Evolutionary conservation across 2,888 invertebrate genomes (phyloP).

Genomic region (Stenurella melanura): DNA sequence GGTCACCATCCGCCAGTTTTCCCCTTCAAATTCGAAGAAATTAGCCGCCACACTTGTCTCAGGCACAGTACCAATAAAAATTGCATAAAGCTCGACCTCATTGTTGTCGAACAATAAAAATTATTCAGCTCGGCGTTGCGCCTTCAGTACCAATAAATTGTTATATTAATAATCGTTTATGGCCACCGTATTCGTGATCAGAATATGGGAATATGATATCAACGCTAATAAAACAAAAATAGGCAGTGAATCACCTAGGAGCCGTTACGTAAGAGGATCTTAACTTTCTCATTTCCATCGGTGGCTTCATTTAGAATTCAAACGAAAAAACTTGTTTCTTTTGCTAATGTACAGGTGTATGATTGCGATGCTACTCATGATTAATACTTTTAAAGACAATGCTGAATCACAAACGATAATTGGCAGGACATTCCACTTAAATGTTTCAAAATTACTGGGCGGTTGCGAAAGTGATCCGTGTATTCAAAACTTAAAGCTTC

Average conservation of each 20-base stretch:
- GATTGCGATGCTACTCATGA: not conserved
- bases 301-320: not conserved
- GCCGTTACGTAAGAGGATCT: conserved; percentile 10
- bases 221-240: conserved; percentile 24
- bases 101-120: conserved; percentile 9
- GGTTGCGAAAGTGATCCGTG: too few relatives aligned
- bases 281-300: conserved; percentile 9
- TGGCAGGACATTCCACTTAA: too few relatives aligned
- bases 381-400: not conserved
- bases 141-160: not conserved
- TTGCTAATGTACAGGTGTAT: not conserved
- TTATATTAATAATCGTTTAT: conserved; percentile 18
- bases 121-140: not conserved
- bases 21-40: too few relatives aligned
- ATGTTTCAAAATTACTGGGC: too few relatives aligned
- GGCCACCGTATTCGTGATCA: conserved; percentile 10
- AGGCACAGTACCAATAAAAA: not conserved
- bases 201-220: not conserved
- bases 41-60: not conserved
- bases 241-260: conserved; percentile 2
- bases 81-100: not conserved
- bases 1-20: too few relatives aligned
- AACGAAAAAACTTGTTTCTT: not conserved
- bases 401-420: not conserved
- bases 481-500: too few relatives aligned